phyloP scores from a whole-genome alignment of 2,888 invertebrate species.

The Drosophila pseudotakahashii region DNA sequence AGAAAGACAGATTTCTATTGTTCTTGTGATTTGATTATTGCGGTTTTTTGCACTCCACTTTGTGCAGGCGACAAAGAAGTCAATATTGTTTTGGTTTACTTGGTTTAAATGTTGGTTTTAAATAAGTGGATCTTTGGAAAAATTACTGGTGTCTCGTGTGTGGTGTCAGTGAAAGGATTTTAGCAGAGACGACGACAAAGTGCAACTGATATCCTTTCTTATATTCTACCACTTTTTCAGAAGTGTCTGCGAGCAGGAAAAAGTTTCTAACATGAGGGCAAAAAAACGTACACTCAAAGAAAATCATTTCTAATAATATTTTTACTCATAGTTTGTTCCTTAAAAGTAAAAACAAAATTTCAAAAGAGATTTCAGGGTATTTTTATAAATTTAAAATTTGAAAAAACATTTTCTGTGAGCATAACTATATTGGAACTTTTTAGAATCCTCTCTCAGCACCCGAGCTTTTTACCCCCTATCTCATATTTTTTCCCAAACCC shows the following conservation, averaged over 20 bases:
- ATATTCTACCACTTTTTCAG: neutral
- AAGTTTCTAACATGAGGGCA: slow-evolving; percentile 11
- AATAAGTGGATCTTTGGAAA: neutral
- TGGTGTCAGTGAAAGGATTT: slow-evolving; percentile 33
- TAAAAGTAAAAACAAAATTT: no score
- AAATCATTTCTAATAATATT: neutral
- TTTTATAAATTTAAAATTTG: no score
- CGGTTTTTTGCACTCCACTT: slow-evolving; percentile 1
- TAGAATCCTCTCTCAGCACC: neutral
- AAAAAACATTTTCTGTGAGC: no score
- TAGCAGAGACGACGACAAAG: slow-evolving; percentile 53
- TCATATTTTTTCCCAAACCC: neutral
- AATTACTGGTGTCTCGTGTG: slow-evolving; percentile 4
- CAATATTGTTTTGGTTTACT: neutral
- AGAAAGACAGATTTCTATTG: slow-evolving; percentile 9
- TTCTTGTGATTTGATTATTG: slow-evolving; percentile 22
- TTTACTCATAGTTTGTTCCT: no score
- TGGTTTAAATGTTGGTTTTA: neutral
- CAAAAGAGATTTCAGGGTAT: no score
- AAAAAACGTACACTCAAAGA: neutral
- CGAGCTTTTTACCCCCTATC: neutral
- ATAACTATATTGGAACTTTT: no score
- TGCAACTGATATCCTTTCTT: slow-evolving; percentile 23
- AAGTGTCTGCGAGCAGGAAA: slow-evolving; percentile 4
- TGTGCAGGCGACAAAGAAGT: neutral